Conservation (phyloP, 2,797 vertebrate genomes). For the Urocyon cinereoargenteus region DNA sequence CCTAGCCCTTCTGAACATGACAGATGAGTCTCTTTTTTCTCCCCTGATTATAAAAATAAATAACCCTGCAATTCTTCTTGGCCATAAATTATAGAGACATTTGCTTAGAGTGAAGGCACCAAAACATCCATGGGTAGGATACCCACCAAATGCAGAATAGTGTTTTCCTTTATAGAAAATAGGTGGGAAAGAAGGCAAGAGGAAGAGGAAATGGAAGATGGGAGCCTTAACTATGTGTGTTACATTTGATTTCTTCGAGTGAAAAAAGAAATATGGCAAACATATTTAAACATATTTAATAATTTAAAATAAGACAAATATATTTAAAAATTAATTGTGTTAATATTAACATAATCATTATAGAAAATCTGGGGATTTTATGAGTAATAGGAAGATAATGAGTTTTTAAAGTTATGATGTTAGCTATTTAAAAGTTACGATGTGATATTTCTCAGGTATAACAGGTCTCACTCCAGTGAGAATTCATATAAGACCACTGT, state of each 20-base stretch:
- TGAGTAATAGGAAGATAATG: not conserved
- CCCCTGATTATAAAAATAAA: constrained; percentile 21
- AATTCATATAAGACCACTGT: not conserved
- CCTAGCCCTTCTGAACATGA: not conserved
- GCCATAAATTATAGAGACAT: not conserved
- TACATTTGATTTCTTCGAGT: constrained; percentile 46
- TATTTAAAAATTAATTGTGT: constrained; percentile 58
- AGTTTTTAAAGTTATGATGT: not conserved
- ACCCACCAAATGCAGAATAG: not conserved
- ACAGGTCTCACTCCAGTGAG: not conserved
- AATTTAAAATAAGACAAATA: constrained; percentile 66
- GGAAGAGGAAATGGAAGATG: not conserved
- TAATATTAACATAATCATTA: constrained; percentile 11
- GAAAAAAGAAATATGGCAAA: constrained; percentile 55
- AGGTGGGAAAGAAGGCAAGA: not conserved
- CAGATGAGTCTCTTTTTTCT: not conserved
- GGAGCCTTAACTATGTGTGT: not conserved
- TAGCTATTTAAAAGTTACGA: not conserved
- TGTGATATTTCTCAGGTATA: not conserved
- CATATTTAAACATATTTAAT: constrained; percentile 33
- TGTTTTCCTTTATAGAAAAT: not conserved
- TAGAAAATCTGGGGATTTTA: constrained; percentile 42
- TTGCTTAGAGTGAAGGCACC: not conserved
- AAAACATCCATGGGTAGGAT: constrained; percentile 27
- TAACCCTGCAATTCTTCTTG: not conserved